Conservation (phyloP, 2,797 vertebrate species). For the Heliangelus exortis region DNA sequence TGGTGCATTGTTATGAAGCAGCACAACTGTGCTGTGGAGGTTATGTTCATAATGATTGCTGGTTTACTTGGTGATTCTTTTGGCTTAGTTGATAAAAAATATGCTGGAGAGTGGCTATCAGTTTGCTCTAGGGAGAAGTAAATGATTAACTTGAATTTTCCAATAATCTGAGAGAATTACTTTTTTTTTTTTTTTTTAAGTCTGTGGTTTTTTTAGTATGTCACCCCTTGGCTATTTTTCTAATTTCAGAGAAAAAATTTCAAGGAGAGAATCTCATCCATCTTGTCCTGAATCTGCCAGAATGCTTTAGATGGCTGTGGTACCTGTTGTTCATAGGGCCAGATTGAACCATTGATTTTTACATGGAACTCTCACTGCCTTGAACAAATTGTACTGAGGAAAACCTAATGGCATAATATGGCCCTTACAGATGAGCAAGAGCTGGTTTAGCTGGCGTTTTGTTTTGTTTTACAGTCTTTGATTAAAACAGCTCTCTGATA, state of each 20-base stretch:
- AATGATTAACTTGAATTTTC: slow-evolving; percentile 31
- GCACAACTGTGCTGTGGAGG: not conserved
- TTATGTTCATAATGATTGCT: not conserved
- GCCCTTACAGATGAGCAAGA: not conserved
- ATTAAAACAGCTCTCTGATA: not conserved
- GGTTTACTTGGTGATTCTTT: slow-evolving; percentile 18
- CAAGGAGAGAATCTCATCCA: slow-evolving; percentile 22
- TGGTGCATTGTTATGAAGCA: not conserved
- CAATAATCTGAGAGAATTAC: not conserved
- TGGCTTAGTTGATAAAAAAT: slow-evolving; percentile 4
- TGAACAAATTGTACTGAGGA: not conserved
- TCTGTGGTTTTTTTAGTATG: not conserved
- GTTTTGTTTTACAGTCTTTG: not conserved
- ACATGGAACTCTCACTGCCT: not conserved
- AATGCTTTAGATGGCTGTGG: not conserved
- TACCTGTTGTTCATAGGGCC: not conserved
- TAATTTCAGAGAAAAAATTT: slow-evolving; percentile 33
- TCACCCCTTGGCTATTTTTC: not conserved
- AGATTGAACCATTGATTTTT: slow-evolving; percentile 50
- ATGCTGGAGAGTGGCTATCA: not conserved
- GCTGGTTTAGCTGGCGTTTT: not conserved
- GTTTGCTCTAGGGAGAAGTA: slow-evolving; percentile 8
- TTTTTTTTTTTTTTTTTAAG: not conserved
- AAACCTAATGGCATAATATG: not conserved
- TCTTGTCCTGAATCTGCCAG: slow-evolving; percentile 38